Evolutionary conservation across 1,140 invertebrate genomes (phyloP), one percentile per base, ranked within the genome.

Genomic region (Neotoxoptera formosana): DNA sequence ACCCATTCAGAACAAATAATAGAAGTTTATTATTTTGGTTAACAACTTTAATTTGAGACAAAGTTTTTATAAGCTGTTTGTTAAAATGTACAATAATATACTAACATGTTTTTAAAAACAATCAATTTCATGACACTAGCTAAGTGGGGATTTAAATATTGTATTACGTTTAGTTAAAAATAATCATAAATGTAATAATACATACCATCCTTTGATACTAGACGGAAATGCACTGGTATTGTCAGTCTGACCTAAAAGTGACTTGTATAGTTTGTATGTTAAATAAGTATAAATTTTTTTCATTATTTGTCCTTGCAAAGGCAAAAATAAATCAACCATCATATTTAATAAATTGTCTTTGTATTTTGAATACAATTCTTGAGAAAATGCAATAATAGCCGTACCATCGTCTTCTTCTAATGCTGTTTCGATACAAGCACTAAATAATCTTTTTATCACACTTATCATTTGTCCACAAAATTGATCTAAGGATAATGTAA

Each of bases 391-490:
- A 4, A 34, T 83, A 11, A 91, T 91, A 81, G 41, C n/a, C 3
- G 8, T 36, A 23, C 53, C 21, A 36, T 51, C 41, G n/a, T 51
- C 21, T 81, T 47, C 45, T 36, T 51, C 0, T 7, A 91, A 91
- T 9, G 90, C 67, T 51, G 45, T 51, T 23, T 91, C n/a, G 34
- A 91, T 83, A 81, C 90, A 91, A 81, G 11, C 7, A 21, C 17
- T 34, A 91, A 91, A 91, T 36, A 91, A 76, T 83, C n/a, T 48
- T 83, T 91, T 48, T 34, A 91, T 51, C 30, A 83, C 45, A 81
- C 51, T 48, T 47, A 83, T 91, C 67, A 81, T 91, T 83, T 83
- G 45, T 51, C 45, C 20, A 36, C 17, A 83, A 6, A 48, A 21
- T 8, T 51, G n/a, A 48, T n/a, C n/a, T n/a, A 81, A 83, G n/a